Base-by-base conservation (phyloP, 2,113 vertebrate genomes). In the Zosterops lateralis region DNA sequence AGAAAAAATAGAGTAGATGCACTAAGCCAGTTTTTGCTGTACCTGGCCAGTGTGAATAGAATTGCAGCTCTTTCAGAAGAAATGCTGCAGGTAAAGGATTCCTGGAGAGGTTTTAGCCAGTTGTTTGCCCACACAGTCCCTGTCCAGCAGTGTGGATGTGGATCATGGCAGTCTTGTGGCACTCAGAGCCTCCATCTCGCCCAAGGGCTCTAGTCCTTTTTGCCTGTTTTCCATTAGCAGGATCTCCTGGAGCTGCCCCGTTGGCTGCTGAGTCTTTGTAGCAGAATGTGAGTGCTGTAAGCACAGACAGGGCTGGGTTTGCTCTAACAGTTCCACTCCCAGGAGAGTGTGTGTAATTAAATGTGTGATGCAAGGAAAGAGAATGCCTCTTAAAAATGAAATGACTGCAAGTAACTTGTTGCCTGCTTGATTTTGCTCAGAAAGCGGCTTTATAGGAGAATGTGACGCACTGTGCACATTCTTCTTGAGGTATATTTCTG, bases 401-500 rank as follows among this genome's bases (percentile, higher is more conserved):
- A 76, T 28, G 4, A 14, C 38, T 48, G 25, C 56, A 44, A 44
- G 53, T 79, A 50, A 82, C 80, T 81, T 81, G 61, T 58, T 68
- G 34, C 66, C 74, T 53, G 62, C 42, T 57, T 76, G 84, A 73
- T 76, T 92, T 72, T 91, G 19, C 50, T 73, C 50, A 58, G 58
- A 70, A 92, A 66, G 50, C 9, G 38, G 42, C 66, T 80, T 76
- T 92, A 1, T 40, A 12, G 61, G 68, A 70, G 89, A 73, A 73
- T 7, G 58, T 32, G 38, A 38, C 38, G 56, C 67, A 36, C 78
- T 75, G 50, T 51, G 34, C 0, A 11, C 18, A 1, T 91, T 88
- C 56, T 44, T 45, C 34, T 8, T 34, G 74, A 61, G 75, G 66
- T 91, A 3, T 5, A 29, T 65, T 93, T 89, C 75, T 81, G 42